phyloP scores from a whole-genome alignment of 2,797 vertebrate genomes.

The Capromys pilorides region DNA sequence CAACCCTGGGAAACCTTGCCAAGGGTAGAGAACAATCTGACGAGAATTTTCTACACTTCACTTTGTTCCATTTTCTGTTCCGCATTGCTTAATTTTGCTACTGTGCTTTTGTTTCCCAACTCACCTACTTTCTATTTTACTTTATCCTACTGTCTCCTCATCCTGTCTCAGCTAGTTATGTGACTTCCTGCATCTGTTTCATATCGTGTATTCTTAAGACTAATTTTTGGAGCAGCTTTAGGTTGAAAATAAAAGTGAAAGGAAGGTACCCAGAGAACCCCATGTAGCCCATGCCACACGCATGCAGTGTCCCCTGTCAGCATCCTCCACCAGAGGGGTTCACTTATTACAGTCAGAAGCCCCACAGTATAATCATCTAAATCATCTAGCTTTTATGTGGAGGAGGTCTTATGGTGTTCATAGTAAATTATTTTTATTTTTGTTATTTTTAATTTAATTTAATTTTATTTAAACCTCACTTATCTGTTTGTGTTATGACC shows the following conservation, averaged over 20 bases:
- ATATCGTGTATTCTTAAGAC: neutral
- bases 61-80: neutral
- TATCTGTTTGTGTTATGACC: no score
- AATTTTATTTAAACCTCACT: no score
- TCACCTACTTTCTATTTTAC: neutral
- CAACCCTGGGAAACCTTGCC: no score
- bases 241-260: neutral
- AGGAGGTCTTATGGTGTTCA: neutral
- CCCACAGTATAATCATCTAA: neutral
- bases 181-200: neutral
- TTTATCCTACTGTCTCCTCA: neutral
- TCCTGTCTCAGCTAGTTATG: neutral
- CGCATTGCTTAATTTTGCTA: neutral
- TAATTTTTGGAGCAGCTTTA: neutral
- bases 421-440: neutral
- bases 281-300: no score
- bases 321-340: neutral
- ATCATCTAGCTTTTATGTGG: slow-evolving; percentile 23
- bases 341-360: neutral
- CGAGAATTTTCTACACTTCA: neutral
- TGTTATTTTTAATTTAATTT: no score
- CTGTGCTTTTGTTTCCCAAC: neutral
- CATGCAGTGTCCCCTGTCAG: neutral
- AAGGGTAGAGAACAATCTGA: neutral
- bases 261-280: neutral